phyloP scores from a whole-genome alignment of 1,140 invertebrate species.

The Bacillus rossius region DNA sequence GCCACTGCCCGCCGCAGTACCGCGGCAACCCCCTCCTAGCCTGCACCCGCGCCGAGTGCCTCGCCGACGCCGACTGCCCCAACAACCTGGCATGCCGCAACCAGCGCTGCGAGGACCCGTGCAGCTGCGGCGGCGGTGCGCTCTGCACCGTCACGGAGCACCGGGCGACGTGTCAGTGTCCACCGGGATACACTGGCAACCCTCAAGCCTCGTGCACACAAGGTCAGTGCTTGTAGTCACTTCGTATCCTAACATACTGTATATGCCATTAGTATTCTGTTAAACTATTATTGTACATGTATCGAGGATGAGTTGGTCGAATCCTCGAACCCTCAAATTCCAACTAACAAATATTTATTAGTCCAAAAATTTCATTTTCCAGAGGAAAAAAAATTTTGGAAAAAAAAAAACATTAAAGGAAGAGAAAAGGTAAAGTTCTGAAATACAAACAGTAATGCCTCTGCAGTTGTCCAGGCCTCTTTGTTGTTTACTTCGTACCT shows the following conservation, averaged over 20 bases:
- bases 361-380: no score
- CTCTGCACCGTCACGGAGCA: slow-evolving; percentile 74
- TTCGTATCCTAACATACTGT: no score
- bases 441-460: no score
- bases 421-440: no score
- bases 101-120: slow-evolving; percentile 72
- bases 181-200: slow-evolving; percentile 75
- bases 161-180: slow-evolving; percentile 70
- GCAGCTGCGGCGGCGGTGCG: slow-evolving; percentile 62
- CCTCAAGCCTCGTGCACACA: slow-evolving; percentile 58
- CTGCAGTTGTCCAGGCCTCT: no score
- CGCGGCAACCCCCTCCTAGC: slow-evolving; percentile 66
- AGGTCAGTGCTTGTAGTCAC: slow-evolving; percentile 41
- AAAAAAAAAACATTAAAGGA: no score
- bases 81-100: slow-evolving; percentile 67
- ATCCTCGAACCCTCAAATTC: no score
- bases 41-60: slow-evolving; percentile 75
- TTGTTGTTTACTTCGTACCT: no score
- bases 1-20: slow-evolving; percentile 69
- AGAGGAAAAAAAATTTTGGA: no score
- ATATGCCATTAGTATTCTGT: no score
- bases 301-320: no score
- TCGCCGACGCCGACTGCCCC: slow-evolving; percentile 63
- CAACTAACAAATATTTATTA: no score
- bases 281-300: neutral